Conservation (phyloP, 1,140 invertebrate genomes). For the Conus ventricosus region DNA sequence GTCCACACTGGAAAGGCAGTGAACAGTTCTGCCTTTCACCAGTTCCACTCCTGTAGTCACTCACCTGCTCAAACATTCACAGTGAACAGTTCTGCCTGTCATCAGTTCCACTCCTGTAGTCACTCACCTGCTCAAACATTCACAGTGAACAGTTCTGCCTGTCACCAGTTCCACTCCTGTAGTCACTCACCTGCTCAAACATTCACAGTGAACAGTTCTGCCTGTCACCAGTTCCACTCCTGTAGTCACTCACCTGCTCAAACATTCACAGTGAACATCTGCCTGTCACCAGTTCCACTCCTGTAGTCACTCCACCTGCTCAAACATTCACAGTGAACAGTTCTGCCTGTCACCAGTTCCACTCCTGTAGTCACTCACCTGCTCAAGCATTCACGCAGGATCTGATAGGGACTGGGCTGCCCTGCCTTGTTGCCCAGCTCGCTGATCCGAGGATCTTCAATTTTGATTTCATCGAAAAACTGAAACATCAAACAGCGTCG, state of each 20-base stretch:
- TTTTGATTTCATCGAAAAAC: constrained; percentile 95
- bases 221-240: no score
- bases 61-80: constrained; percentile 86
- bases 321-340: no score
- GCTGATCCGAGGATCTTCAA: constrained; percentile 93
- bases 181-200: constrained; percentile 82
- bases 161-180: no score
- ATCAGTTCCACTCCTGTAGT: no score
- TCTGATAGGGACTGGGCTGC: constrained; percentile 94
- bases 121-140: constrained; percentile 84
- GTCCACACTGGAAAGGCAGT: no score
- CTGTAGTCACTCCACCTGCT: constrained; percentile 79
- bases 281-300: no score
- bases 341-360: no score
- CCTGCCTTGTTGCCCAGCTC: constrained; percentile 96
- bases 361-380: no score
- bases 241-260: constrained; percentile 81
- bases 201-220: no score
- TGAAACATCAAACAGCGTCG: constrained; percentile 69
- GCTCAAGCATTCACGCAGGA: constrained; percentile 93
- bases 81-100: no score
- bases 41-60: neutral
- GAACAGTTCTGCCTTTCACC: no score
- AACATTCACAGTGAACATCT: constrained; percentile 42
- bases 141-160: no score